Evolutionary conservation across 2,797 vertebrate genomes (phyloP), one percentile per base, ranked within the genome.

Genomic region (Loriculus beryllinus): DNA sequence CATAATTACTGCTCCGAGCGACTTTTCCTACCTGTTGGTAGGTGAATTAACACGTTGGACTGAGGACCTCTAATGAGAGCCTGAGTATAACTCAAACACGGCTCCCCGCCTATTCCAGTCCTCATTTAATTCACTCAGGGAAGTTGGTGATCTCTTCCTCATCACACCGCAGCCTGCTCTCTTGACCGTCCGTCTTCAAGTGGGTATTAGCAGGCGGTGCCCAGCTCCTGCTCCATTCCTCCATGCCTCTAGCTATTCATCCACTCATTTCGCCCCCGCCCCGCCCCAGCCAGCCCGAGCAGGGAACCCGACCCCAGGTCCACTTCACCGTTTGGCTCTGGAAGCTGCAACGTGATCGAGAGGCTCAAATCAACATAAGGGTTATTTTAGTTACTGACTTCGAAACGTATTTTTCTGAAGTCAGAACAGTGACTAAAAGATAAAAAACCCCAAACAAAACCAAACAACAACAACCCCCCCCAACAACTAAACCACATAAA

Each of bases 11-110:
- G 93, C 67, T 91, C 72, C 43, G 76, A 95, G 78, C 23, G 84
- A 91, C 85, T 92, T 80, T 96, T 93, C 93, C 86, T 95, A 97
- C 88, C 79, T 97, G 94, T 94, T 94, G 89, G 94, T 92, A 95
- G 93, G 90, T 94, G 89, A 90, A 93, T 97, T 95, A 93, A 94
- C 68, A 84, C 69, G 42, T 88, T 86, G 94, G 78, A 57, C 87
- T 81, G 69, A 74, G 93, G 86, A 88, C 51, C 70, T 88, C 71
- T 91, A 82, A 89, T 88, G 91, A 96, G 74, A 95, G 75, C 69
- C 82, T 40, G 65, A 90, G 33, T 69, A 6, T 64, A 89, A 94
- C 77, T 90, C 54, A 63, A 67, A 54, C 72, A 60, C n/a, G 82
- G 47, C n/a, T 94, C 71, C 80, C 72, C 40, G 68, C 35, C 63